Evolutionary conservation across 2,113 vertebrate genomes (phyloP).

Genomic region (Dromas ardeola): DNA sequence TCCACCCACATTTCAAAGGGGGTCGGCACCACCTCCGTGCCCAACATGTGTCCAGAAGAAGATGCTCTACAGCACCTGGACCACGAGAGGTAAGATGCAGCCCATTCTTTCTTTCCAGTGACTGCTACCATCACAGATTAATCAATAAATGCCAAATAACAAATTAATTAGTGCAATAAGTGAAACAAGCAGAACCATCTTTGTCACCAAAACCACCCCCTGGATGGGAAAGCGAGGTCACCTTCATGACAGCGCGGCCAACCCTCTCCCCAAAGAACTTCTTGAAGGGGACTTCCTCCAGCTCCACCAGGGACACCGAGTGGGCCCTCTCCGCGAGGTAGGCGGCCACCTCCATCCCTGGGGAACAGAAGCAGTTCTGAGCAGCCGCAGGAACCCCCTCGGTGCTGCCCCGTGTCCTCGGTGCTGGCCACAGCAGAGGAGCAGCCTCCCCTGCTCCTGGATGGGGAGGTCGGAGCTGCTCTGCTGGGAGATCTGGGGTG

Average conservation of each 20-base stretch:
- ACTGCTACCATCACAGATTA: not conserved
- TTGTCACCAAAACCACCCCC: not conserved
- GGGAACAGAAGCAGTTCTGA: not conserved
- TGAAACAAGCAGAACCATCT: not conserved
- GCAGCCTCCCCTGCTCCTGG: not conserved
- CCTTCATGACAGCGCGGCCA: slow-evolving; percentile 94
- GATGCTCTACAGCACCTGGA: not conserved
- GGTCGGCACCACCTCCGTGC: not conserved
- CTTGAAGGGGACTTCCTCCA: slow-evolving; percentile 91
- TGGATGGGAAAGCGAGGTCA: slow-evolving; percentile 10
- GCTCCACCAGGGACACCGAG: slow-evolving; percentile 93
- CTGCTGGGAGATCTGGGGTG: not conserved
- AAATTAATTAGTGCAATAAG: not conserved
- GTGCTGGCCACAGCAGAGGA: rapidly evolving
- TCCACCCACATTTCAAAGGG: rapidly evolving
- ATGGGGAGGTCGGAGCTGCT: not conserved
- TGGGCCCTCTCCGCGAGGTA: slow-evolving; percentile 94
- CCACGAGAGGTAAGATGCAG: not conserved
- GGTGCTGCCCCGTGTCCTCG: rapidly evolving
- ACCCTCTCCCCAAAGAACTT: slow-evolving; percentile 92
- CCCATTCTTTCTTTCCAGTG: not conserved
- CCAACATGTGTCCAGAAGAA: rapidly evolving
- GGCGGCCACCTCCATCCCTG: slow-evolving; percentile 97
- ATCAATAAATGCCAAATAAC: not conserved
- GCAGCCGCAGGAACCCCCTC: rapidly evolving